Evolutionary conservation across 2,888 invertebrate genomes (phyloP).

Genomic region (Rhodophaea formosa): DNA sequence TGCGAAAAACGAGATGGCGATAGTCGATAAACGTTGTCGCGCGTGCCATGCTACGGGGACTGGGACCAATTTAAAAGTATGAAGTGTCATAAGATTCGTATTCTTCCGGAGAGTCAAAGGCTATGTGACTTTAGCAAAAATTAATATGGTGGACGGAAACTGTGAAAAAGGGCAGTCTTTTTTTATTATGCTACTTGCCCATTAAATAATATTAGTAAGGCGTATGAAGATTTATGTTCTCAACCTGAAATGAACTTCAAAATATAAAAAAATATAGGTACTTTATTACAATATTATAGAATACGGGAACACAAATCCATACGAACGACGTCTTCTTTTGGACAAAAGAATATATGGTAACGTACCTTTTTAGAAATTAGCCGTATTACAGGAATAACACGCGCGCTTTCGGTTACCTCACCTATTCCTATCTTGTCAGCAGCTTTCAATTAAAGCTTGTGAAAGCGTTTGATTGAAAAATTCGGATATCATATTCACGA

Average conservation of each 20-base stretch:
- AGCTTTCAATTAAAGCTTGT: slow-evolving; percentile 59
- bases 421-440: slow-evolving; percentile 57
- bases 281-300: not conserved
- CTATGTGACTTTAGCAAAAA: too few species aligned
- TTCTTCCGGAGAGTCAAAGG: too few species aligned
- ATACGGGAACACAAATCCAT: not conserved
- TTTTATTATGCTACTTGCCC: too few species aligned
- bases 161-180: too few species aligned
- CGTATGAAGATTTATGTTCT: too few species aligned
- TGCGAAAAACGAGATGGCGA: too few species aligned
- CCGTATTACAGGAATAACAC: slow-evolving; percentile 68
- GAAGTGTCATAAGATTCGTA: too few species aligned
- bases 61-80: too few species aligned
- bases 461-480: slow-evolving; percentile 49
- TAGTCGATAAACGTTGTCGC: too few species aligned
- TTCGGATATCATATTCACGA: slow-evolving; percentile 30
- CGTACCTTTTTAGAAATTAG: slow-evolving; percentile 52
- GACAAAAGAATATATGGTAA: slow-evolving; percentile 37
- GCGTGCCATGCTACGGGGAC: too few species aligned
- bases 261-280: not conserved
- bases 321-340: slow-evolving; percentile 15
- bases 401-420: slow-evolving; percentile 63
- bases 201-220: too few species aligned
- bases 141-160: too few species aligned
- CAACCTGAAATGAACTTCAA: not conserved